These are phyloP conservation scores for Cloeon dipterum DNA, from an alignment of 2,888 invertebrate species.

Conservation along the genomic window DNA sequence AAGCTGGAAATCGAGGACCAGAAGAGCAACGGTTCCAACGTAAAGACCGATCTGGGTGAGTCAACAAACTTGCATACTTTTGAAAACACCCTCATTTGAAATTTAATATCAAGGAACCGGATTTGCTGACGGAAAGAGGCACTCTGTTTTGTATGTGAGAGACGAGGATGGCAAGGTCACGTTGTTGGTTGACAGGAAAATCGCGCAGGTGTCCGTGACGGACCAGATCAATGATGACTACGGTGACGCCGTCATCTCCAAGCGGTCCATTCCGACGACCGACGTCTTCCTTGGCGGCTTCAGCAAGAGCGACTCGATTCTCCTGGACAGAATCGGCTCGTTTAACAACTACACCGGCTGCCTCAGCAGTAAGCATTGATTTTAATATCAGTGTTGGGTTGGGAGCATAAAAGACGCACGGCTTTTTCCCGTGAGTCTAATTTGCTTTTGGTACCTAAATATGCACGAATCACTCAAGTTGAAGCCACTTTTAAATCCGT, in stretches of 20 bases:
- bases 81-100: no score
- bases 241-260: background rate
- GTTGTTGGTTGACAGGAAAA: background rate
- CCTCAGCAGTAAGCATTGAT: constrained; percentile 48
- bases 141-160: constrained; percentile 45
- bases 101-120: background rate
- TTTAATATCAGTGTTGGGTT: no score
- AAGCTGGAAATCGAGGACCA: background rate
- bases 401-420: no score
- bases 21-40: no score
- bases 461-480: no score
- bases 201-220: background rate
- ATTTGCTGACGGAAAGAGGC: constrained; percentile 43
- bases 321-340: constrained; percentile 45
- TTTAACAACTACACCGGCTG: constrained; percentile 78
- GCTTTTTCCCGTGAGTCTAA: no score
- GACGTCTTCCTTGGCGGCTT: constrained; percentile 66
- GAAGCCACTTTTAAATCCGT: no score
- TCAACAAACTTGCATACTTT: no score
- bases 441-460: no score
- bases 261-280: background rate
- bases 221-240: background rate
- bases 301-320: constrained; percentile 58
- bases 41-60: no score
- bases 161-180: constrained; percentile 39